These are phyloP conservation scores for Brienomyrus brachyistius DNA, from an alignment of 2,113 vertebrate genomes.

Conservation along the genomic window DNA sequence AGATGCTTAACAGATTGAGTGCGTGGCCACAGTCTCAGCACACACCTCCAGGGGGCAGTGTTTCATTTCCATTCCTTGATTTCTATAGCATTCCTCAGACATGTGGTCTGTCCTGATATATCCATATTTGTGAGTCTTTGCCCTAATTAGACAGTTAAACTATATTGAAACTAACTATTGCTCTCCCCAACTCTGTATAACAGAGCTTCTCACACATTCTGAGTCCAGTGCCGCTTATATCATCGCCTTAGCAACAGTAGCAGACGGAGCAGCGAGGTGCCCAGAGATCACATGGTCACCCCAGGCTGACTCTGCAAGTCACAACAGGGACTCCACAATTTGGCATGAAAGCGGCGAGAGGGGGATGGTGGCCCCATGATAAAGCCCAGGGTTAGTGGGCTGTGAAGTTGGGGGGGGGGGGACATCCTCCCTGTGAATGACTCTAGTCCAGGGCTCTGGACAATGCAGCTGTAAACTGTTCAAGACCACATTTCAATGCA, in stretches of 20 bases:
- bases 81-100: not conserved
- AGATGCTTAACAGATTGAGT: not conserved
- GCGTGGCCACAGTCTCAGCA: not conserved
- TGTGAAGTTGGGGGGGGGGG: constrained; percentile 9
- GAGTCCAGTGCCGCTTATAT: not conserved
- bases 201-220: not conserved
- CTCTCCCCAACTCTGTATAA: not conserved
- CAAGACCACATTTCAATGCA: not conserved
- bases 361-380: not conserved
- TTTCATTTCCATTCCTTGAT: not conserved
- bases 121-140: not conserved
- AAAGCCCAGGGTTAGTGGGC: not conserved
- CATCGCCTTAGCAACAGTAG: not conserved
- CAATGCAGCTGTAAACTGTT: not conserved
- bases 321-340: not conserved
- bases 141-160: not conserved
- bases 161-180: not conserved
- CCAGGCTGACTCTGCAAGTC: not conserved
- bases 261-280: not conserved
- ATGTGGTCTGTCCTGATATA: not conserved
- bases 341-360: not conserved
- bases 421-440: not conserved
- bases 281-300: not conserved
- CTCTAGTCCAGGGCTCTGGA: not conserved
- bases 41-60: not conserved